Evolutionary conservation across 2,888 invertebrate species (phyloP), one percentile per base, ranked within the genome.

Genomic region (Gibbula magus): DNA sequence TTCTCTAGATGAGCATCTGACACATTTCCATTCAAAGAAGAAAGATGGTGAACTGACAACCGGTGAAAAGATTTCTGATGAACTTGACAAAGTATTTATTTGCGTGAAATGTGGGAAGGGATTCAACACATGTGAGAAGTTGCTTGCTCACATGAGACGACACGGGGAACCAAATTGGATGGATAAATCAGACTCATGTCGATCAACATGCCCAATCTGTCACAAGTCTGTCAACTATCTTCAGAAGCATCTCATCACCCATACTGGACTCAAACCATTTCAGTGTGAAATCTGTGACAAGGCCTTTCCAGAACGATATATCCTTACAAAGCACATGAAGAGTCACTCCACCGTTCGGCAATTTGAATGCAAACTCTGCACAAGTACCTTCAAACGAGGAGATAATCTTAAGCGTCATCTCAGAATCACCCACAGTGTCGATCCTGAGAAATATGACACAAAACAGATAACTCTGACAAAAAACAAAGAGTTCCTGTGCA

Each of bases 151-250:
- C 18, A 61, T 61, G 61, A 61, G 61, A 61, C 25, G 61, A 25
- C 61, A 61, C 25, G 61, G 61, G 29, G 61, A 61, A 18, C 61
- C 61, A 25, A 29, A 16, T 29, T 61, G 61, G 61, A 13, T 61
- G 22, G 29, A 61, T 25, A 61, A 61, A 29, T 2, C 61, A 10
- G 61, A 18, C 29, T 61, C 61, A 0, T 61, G 61, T 61, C 16
- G 61, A 10, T 29, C 29, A 16, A 61, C 29, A 13, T 61, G 61
- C 25, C 61, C 25, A 2, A 25, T 61, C 25, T 61, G 61, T 29
- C 25, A 61, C 61, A 61, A 61, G 61, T 29, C 61, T 29, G 61
- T 61, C 61, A 61, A 61, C 61, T 29, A 61, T 29, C 61, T 61
- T 25, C 61, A 61, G 29, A 61, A 61, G 29, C 61, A 61, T 29